Base-by-base conservation (phyloP, 2,888 invertebrate species). In the Prenolepis imparis region DNA sequence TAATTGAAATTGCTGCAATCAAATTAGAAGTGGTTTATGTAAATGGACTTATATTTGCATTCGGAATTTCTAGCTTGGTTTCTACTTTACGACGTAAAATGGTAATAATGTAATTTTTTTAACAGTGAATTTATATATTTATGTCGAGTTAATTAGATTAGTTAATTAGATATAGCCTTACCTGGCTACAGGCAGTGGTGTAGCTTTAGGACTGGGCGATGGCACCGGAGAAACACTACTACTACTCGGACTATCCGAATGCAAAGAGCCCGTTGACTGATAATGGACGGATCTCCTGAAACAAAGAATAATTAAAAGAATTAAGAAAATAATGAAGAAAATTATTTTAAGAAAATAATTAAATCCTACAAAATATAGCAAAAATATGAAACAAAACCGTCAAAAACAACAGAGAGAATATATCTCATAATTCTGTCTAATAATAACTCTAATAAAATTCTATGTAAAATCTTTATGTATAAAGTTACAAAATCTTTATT, bases 191-290 rank as follows among this genome's bases (percentile, higher is more conserved):
- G 97, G 97, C 87, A 96, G 96, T 57, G 97, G 97, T 0, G 97
- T 97, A 74, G 97, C 97, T 87, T 97, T 96, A 9, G 97, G 97
- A 48, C 97, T 97, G 67, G 97, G 97, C 0, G 97, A 97, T 24
- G 98, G 97, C 86, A 97, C 97, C 11, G 98, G 98, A n/a, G 98
- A 98, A 82, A 97, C 96, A 73, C 97, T 97, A 91, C 97, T 97
- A 9, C 97, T 97, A 92, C 97, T 98, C 9, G 97, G 97, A 83
- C 97, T 97, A 95, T 97, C 97, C 72, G 98, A 98, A 95, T 98
- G 98, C 70, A 97, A 95, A 3, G 97, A 97, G 24, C 97, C 97
- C 68, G 97, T 97, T 0, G 98, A 98, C 93, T 98, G 98, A 95
- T 98, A 97, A 94, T 97, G 97, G 15, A 97, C 96, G 36, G 97